phyloP scores from a whole-genome alignment of 2,113 vertebrate genomes.

The Cinclus mexicanus region DNA sequence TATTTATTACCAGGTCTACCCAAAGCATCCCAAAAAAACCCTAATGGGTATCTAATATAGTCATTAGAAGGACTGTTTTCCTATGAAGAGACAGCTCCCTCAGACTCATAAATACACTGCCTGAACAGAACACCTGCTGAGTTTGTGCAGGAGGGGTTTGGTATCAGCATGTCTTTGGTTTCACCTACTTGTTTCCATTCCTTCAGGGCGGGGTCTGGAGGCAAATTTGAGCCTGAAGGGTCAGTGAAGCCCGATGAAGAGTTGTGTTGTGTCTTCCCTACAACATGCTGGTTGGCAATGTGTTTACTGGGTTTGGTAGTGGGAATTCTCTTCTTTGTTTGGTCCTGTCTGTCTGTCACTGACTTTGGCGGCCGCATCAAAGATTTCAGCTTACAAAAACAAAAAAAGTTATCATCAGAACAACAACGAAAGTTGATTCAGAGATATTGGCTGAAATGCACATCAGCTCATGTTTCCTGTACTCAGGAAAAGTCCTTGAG shows the following conservation, averaged over 20 bases:
- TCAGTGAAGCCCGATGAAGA: background rate
- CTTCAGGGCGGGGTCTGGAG: slow-evolving; percentile 60
- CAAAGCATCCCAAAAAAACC: background rate
- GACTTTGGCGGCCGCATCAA: slow-evolving; percentile 81
- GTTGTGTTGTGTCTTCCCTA: background rate
- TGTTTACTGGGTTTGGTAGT: background rate
- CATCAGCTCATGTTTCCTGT: background rate
- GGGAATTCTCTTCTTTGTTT: background rate
- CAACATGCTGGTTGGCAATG: background rate
- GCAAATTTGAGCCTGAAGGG: slow-evolving; percentile 6
- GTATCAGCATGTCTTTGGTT: background rate
- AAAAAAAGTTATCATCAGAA: background rate
- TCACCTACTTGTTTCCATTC: slow-evolving; percentile 92
- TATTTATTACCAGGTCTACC: background rate
- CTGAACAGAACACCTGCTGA: background rate
- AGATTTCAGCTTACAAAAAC: slow-evolving; percentile 83
- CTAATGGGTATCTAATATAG: background rate
- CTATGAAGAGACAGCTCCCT: background rate
- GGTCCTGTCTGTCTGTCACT: slow-evolving; percentile 49
- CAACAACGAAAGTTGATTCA: background rate
- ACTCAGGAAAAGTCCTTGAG: background rate
- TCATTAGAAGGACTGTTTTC: background rate
- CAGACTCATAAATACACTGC: background rate
- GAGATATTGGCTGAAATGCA: background rate
- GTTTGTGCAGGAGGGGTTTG: fast-evolving